phyloP scores from a whole-genome alignment of 2,113 vertebrate genomes.

The Mobula hypostoma region DNA sequence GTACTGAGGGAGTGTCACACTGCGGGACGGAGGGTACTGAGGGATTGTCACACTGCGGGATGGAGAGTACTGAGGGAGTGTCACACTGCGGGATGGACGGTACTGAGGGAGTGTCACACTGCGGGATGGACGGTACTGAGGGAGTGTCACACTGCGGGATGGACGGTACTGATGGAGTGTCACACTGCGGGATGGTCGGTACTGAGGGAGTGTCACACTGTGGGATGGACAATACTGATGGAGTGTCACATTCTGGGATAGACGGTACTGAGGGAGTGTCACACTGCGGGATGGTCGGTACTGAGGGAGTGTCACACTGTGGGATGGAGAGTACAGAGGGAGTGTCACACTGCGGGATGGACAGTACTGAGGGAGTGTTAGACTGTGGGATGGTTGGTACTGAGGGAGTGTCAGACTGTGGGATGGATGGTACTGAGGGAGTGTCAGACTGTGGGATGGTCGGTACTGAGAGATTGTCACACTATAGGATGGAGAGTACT shows the following conservation, averaged over 20 bases:
- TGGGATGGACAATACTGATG: too few relatives aligned
- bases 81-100: neutral
- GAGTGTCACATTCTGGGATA: neutral
- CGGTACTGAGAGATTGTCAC: too few relatives aligned
- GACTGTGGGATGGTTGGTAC: neutral
- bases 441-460: neutral
- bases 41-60: too few relatives aligned
- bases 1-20: neutral
- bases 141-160: neutral
- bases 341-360: neutral
- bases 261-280: neutral
- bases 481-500: neutral
- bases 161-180: too few relatives aligned
- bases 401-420: neutral
- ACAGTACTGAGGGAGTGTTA: too few relatives aligned
- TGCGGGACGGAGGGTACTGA: too few relatives aligned
- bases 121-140: neutral
- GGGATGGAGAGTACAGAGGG: neutral
- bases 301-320: neutral
- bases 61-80: neutral
- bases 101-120: too few relatives aligned
- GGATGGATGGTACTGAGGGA: too few relatives aligned
- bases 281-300: neutral
- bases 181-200: neutral
- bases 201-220: neutral